Evolutionary conservation across 2,888 invertebrate species (phyloP).

Genomic region (Nomada hirtipes): DNA sequence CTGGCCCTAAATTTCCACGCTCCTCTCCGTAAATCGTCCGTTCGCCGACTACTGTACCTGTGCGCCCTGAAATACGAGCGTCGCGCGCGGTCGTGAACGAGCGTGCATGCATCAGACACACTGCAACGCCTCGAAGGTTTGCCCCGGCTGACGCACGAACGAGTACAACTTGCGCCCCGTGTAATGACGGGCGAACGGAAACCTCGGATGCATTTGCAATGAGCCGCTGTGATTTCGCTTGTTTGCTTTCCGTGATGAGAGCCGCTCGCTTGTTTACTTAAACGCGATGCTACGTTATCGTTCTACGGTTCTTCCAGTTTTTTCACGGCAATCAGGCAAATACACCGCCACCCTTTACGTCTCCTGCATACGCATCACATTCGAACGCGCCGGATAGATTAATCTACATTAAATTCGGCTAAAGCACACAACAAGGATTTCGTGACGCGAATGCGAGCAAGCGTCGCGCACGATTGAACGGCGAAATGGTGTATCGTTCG

Average conservation of each 20-base stretch:
- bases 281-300: background rate
- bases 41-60: constrained; percentile 40
- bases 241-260: constrained; percentile 14
- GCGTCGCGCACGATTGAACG: constrained; percentile 60
- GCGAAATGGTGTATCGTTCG: constrained; percentile 43
- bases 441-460: constrained; percentile 50
- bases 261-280: constrained; percentile 10
- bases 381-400: constrained; percentile 28
- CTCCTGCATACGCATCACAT: background rate
- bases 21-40: constrained; percentile 60
- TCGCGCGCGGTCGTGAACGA: constrained; percentile 41
- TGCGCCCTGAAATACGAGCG: constrained; percentile 64
- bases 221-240: constrained; percentile 42
- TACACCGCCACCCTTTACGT: background rate
- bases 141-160: constrained; percentile 38
- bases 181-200: constrained; percentile 41
- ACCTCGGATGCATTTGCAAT: constrained; percentile 54
- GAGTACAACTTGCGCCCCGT: constrained; percentile 38
- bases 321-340: background rate
- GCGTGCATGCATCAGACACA: constrained; percentile 64
- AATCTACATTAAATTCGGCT: constrained; percentile 46
- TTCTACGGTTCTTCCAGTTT: background rate
- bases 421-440: constrained; percentile 33
- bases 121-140: constrained; percentile 58
- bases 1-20: constrained; percentile 58